These are phyloP conservation scores for Taurulus bubalis DNA, from an alignment of 2,113 vertebrate genomes.

Conservation along the genomic window DNA sequence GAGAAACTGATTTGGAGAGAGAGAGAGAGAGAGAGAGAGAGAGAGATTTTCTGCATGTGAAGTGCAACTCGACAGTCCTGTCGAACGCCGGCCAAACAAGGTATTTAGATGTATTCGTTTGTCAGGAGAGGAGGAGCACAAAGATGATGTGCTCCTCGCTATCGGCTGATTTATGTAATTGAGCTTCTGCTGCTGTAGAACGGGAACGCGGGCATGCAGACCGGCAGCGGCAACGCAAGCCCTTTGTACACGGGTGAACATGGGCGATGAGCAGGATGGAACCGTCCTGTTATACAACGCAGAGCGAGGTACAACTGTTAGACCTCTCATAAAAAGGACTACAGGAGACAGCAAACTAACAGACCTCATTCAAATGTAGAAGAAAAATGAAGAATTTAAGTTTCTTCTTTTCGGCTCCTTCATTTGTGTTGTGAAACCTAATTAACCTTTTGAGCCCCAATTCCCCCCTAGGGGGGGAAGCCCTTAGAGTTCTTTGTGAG, in stretches of 20 bases:
- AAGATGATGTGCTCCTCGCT: not conserved
- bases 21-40: not conserved
- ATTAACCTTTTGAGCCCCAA: too few species aligned
- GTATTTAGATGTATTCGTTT: conserved; percentile 24
- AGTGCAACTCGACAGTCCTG: conserved; percentile 55
- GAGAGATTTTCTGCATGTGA: conserved; percentile 25
- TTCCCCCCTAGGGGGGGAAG: too few species aligned
- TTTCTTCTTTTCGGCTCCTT: too few species aligned
- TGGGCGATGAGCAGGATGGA: not conserved
- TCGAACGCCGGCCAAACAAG: conserved; percentile 38
- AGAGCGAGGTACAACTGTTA: not conserved
- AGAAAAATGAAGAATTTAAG: too few species aligned
- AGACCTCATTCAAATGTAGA: too few species aligned
- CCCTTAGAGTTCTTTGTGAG: too few species aligned
- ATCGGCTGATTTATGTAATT: not conserved
- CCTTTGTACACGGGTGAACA: not conserved
- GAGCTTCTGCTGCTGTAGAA: not conserved
- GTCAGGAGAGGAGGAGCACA: not conserved
- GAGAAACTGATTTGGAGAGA: conserved; percentile 44
- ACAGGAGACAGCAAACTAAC: not conserved
- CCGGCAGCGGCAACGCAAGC: not conserved
- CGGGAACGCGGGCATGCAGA: too few species aligned
- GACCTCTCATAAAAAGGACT: not conserved
- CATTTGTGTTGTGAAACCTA: too few species aligned
- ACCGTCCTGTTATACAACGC: not conserved